phyloP scores from a whole-genome alignment of 2,797 vertebrate genomes.

The Platyrinchus mystaceus region DNA sequence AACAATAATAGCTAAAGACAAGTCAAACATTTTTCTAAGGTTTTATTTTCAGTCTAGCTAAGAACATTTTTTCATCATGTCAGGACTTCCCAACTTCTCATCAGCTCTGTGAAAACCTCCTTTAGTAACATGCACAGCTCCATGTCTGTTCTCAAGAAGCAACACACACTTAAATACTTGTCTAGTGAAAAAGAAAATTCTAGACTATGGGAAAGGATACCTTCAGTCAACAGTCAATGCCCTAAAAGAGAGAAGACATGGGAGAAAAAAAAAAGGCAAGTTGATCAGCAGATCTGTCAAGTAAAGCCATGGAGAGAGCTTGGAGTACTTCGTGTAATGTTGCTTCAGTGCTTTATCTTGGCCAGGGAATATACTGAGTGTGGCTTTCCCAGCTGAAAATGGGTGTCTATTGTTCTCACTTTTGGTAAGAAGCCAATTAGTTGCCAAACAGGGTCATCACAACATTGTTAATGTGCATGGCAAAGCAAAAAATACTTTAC shows the following conservation, averaged over 20 bases:
- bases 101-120: neutral
- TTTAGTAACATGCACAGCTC: neutral
- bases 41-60: constrained; percentile 10
- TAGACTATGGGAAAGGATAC: neutral
- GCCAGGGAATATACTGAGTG: neutral
- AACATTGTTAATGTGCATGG: neutral
- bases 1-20: neutral
- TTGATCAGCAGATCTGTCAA: neutral
- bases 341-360: constrained; percentile 13
- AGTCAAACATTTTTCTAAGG: neutral
- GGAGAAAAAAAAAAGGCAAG: neutral
- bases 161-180: neutral
- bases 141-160: neutral
- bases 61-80: neutral
- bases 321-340: neutral
- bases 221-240: neutral
- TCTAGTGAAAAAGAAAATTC: neutral
- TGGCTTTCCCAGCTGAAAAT: constrained; percentile 53
- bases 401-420: constrained; percentile 25
- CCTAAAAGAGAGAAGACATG: neutral
- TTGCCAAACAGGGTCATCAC: neutral
- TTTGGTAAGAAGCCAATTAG: constrained; percentile 14
- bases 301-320: neutral
- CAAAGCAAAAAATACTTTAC: neutral
- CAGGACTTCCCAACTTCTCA: neutral